These are phyloP conservation scores for Seira ritae DNA, from an alignment of 2,888 invertebrate species.

Conservation along the genomic window DNA sequence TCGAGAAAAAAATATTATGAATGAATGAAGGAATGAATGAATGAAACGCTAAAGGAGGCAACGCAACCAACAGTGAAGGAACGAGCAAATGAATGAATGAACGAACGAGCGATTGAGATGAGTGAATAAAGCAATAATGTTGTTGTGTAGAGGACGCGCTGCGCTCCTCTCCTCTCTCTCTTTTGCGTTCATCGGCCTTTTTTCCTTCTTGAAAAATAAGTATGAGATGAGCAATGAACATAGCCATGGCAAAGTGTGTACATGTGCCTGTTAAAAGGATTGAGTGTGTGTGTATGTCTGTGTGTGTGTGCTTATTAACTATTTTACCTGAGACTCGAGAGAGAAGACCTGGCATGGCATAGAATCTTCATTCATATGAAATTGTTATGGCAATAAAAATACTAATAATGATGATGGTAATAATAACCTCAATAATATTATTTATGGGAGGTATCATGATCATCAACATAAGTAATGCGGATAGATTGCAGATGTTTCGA, in stretches of 20 bases:
- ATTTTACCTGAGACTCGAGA: constrained; percentile 15
- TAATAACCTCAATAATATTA: constrained; percentile 18
- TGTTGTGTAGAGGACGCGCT: constrained; percentile 25
- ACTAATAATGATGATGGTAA: constrained; percentile 21
- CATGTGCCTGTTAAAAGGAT: too few species aligned
- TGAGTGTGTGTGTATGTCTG: background rate
- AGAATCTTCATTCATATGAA: constrained; percentile 18
- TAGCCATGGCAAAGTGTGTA: too few species aligned
- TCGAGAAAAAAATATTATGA: constrained; percentile 28
- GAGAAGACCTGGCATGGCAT: constrained; percentile 13
- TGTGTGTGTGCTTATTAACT: constrained; percentile 17
- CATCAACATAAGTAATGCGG: background rate
- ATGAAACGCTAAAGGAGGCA: constrained; percentile 35
- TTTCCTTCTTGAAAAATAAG: constrained; percentile 11
- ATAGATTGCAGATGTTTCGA: constrained; percentile 12
- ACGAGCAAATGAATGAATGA: constrained; percentile 18
- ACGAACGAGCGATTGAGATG: background rate
- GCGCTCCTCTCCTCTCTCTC: constrained; percentile 16
- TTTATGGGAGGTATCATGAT: constrained; percentile 18
- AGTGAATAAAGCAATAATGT: constrained; percentile 26
- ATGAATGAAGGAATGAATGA: constrained; percentile 52
- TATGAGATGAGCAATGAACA: constrained; percentile 23
- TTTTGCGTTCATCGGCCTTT: constrained; percentile 50
- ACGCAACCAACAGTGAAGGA: background rate
- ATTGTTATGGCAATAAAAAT: constrained; percentile 13